These are phyloP conservation scores for Phalloptychus januarius DNA, from an alignment of 2,797 vertebrate genomes.

Conservation along the genomic window DNA sequence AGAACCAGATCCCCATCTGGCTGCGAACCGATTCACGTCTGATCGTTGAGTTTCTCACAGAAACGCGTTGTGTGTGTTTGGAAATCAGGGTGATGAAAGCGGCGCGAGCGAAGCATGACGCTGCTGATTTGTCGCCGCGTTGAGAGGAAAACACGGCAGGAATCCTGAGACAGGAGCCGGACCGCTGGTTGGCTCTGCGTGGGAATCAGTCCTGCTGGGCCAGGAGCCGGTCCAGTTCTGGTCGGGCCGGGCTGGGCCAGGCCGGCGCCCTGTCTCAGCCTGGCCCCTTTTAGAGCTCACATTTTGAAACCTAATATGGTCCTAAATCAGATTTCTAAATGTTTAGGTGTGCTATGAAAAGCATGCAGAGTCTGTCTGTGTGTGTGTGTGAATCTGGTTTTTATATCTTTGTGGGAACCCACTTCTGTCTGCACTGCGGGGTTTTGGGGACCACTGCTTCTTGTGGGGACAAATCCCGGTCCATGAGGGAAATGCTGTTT, in stretches of 20 bases:
- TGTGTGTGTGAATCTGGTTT: too few relatives aligned
- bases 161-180: conserved; percentile 19
- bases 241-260: too few relatives aligned
- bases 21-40: neutral
- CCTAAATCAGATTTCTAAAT: conserved; percentile 89
- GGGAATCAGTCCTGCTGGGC: too few relatives aligned
- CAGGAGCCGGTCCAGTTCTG: too few relatives aligned
- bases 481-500: too few relatives aligned
- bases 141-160: neutral
- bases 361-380: conserved; percentile 56
- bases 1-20: neutral
- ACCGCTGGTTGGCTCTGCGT: neutral
- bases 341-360: conserved; percentile 86
- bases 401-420: too few relatives aligned
- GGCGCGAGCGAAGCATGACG: neutral
- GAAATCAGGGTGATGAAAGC: neutral
- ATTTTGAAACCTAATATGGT: conserved; percentile 86
- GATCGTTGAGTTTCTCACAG: neutral
- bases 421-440: too few relatives aligned
- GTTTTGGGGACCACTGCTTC: too few relatives aligned
- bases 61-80: neutral
- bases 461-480: too few relatives aligned
- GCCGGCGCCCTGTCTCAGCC: neutral
- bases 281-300: conserved; percentile 82
- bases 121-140: neutral